A percentile compares a stretch with the other conserved stretches of the same genome.
Evolutionary conservation across 2,888 invertebrate species (phyloP).

Genomic region (Synanthedon myopaeformis): DNA sequence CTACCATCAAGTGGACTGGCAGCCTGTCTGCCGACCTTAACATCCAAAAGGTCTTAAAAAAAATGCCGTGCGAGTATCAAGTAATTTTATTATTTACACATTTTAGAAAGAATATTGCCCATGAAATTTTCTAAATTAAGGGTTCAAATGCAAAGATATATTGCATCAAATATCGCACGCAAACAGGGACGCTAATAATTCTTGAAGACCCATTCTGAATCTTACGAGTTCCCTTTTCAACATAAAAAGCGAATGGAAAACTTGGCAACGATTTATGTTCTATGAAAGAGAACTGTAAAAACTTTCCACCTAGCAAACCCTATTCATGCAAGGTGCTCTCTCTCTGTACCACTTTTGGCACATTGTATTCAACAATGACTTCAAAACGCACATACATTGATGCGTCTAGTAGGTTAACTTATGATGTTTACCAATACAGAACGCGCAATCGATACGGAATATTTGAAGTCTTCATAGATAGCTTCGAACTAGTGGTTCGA

Average conservation of each 20-base stretch:
- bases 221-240: conserved; percentile 13
- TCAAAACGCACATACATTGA: too few species aligned
- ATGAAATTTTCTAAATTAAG: too few species aligned
- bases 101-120: too few species aligned
- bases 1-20: too few species aligned
- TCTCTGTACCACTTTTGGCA: neutral
- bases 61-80: too few species aligned
- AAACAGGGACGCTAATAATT: conserved; percentile 18
- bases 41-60: too few species aligned
- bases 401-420: too few species aligned
- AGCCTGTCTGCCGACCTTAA: too few species aligned
- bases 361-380: too few species aligned
- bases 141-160: neutral
- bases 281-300: conserved; percentile 19
- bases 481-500: neutral
- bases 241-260: conserved; percentile 17
- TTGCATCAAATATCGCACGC: conserved; percentile 6
- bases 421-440: too few species aligned
- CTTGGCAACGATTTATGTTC: conserved; percentile 17
- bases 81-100: too few species aligned
- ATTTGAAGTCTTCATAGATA: neutral
- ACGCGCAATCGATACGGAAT: neutral
- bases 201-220: conserved; percentile 15
- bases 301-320: conserved; percentile 8
- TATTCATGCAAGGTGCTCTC: neutral